Evolutionary conservation across 2,888 invertebrate genomes (phyloP).

Genomic region (Sialis fuliginosa): DNA sequence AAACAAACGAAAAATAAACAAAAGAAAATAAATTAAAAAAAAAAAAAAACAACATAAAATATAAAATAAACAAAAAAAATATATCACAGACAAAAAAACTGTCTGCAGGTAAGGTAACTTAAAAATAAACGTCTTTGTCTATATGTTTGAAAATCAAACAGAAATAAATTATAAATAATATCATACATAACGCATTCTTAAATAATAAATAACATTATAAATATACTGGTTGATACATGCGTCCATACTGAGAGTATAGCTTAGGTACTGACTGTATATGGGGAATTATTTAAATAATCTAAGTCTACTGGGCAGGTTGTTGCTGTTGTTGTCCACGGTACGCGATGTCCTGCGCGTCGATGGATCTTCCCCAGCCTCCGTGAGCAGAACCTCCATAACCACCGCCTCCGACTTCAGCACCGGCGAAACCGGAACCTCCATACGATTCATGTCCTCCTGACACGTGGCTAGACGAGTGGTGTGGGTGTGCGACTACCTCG

Average conservation of each 20-base stretch:
- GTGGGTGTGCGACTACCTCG: conserved; percentile 73
- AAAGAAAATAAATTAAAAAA: no score
- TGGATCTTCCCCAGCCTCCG: conserved; percentile 59
- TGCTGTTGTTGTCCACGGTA: conserved; percentile 54
- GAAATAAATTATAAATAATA: neutral
- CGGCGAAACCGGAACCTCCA: conserved; percentile 34
- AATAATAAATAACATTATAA: neutral
- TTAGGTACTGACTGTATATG: conserved; percentile 4
- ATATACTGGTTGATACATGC: neutral
- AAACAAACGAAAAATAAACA: neutral
- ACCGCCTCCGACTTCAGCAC: conserved; percentile 25
- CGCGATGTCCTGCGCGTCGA: conserved; percentile 59
- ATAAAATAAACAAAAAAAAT: no score
- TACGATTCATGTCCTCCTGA: conserved; percentile 48
- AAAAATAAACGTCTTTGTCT: no score
- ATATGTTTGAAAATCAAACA: neutral
- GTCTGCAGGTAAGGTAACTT: no score
- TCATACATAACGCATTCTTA: neutral
- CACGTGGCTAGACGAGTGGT: conserved; percentile 51
- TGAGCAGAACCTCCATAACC: conserved; percentile 41
- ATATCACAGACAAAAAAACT: no score
- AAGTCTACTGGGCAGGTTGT: neutral
- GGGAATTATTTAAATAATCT: neutral
- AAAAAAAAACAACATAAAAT: no score
- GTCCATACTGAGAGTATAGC: neutral